A percentile compares a stretch with the other conserved stretches of the same genome.
Evolutionary conservation across 2,888 invertebrate genomes (phyloP).

Genomic region (Drosophila rubida): DNA sequence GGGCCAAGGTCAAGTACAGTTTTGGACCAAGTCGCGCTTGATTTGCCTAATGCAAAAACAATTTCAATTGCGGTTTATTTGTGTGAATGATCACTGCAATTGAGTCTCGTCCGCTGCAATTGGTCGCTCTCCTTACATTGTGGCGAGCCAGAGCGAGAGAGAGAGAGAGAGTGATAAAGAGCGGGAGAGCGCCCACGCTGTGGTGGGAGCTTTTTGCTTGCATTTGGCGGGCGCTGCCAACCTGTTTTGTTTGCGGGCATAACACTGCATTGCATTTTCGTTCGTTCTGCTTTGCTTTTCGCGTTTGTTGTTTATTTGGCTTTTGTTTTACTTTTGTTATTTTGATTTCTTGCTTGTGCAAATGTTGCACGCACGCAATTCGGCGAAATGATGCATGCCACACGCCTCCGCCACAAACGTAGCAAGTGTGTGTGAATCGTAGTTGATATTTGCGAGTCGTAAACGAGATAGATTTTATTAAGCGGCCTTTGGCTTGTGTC

Average conservation of each 20-base stretch:
- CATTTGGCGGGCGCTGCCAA: constrained; percentile 44
- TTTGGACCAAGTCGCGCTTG: too few relatives aligned
- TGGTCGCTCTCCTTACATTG: not conserved
- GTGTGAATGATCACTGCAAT: constrained; percentile 34
- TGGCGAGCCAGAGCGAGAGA: not conserved
- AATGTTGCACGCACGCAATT: constrained; percentile 16
- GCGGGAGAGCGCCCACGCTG: constrained; percentile 21
- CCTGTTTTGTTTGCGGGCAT: constrained; percentile 32
- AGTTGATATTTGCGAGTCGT: too few relatives aligned
- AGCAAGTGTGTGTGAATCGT: constrained; percentile 52
- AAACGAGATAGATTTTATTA: too few relatives aligned
- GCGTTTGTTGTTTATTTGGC: not conserved
- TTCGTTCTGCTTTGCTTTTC: not conserved
- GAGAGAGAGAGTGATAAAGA: not conserved
- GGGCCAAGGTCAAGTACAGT: too few relatives aligned
- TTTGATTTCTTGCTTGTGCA: constrained; percentile 1
- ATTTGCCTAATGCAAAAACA: too few relatives aligned
- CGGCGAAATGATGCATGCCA: constrained; percentile 53
- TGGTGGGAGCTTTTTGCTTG: constrained; percentile 25
- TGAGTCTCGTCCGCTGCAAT: constrained; percentile 10
- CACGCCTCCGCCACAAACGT: constrained; percentile 45
- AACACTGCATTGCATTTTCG: constrained; percentile 10
- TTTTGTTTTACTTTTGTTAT: not conserved
- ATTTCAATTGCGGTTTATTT: too few relatives aligned
- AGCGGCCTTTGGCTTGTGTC: not conserved